Conservation (phyloP, 2,888 invertebrate genomes). For the Lasioglossum lativentre region DNA sequence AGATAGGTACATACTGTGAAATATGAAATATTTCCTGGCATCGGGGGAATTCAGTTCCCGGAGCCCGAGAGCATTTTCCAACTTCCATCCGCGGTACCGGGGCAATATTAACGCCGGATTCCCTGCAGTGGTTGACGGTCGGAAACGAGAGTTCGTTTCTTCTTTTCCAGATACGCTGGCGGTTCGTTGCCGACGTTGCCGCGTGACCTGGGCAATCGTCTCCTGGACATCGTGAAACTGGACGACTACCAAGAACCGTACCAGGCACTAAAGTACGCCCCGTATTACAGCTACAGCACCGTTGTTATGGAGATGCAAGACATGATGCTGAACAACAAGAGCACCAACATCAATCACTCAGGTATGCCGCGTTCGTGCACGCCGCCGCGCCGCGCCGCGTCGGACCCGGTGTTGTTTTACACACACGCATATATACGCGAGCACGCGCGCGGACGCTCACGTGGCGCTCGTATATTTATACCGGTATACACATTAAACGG, state of each 20-base stretch:
- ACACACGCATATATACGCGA: slow-evolving; percentile 4
- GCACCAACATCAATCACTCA: slow-evolving; percentile 80
- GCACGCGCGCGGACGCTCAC: neutral
- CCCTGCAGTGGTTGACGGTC: slow-evolving; percentile 1
- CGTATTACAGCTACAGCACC: slow-evolving; percentile 91
- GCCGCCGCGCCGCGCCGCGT: slow-evolving; percentile 10
- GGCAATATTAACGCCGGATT: neutral
- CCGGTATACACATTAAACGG: slow-evolving; percentile 37
- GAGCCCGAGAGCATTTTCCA: neutral
- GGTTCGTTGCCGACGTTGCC: slow-evolving; percentile 82
- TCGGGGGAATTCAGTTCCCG: slow-evolving; percentile 14
- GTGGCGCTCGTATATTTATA: slow-evolving; percentile 37
- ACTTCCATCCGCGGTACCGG: slow-evolving; percentile 6
- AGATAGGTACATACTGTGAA: neutral
- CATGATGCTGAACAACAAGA: slow-evolving; percentile 86
- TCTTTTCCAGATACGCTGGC: slow-evolving; percentile 80
- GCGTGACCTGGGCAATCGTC: slow-evolving; percentile 86
- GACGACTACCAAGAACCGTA: slow-evolving; percentile 93
- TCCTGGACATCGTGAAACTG: slow-evolving; percentile 87
- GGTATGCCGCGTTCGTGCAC: slow-evolving; percentile 73
- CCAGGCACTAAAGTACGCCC: slow-evolving; percentile 91
- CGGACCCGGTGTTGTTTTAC: slow-evolving; percentile 23
- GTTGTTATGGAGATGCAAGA: slow-evolving; percentile 92
- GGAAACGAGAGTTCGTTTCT: slow-evolving; percentile 16
- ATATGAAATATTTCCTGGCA: slow-evolving; percentile 9